These are phyloP conservation scores for Seriola aureovittata DNA, from an alignment of 2,113 vertebrate genomes.

Conservation along the genomic window DNA sequence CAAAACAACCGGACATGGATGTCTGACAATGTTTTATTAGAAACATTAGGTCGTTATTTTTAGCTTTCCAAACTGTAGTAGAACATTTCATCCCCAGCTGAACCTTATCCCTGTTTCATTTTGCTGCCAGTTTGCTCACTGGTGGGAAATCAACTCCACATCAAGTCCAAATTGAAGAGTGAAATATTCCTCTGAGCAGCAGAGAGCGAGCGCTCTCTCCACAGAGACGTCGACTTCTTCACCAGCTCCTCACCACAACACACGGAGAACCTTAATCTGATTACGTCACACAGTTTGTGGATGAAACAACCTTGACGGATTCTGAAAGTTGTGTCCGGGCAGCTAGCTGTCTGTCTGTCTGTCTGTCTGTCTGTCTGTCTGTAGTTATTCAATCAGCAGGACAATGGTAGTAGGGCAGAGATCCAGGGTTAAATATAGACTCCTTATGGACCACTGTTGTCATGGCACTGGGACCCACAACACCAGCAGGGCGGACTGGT, in stretches of 20 bases:
- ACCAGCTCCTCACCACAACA: not conserved
- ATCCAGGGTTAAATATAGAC: constrained; percentile 67
- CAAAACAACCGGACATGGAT: constrained; percentile 8
- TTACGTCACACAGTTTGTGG: constrained; percentile 1
- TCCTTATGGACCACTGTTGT: constrained; percentile 42
- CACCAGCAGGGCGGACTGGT: constrained; percentile 19
- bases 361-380: constrained; percentile 23
- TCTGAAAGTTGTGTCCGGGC: constrained; percentile 33
- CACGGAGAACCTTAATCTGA: constrained; percentile 3
- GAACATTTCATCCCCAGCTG: constrained; percentile 6
- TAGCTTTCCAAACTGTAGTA: constrained; percentile 12
- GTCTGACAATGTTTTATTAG: not conserved
- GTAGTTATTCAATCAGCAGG: constrained; percentile 60
- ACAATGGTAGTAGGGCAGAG: constrained; percentile 61
- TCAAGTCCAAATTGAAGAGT: not conserved
- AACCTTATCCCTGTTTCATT: constrained; percentile 35
- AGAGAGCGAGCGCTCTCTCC: not conserved
- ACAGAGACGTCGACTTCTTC: constrained; percentile 1
- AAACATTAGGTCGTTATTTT: constrained; percentile 36
- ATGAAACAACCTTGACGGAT: constrained; percentile 54
- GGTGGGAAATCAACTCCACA: constrained; percentile 12
- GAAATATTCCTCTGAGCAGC: not conserved
- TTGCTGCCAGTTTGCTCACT: constrained; percentile 12
- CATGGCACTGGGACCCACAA: constrained; percentile 50
- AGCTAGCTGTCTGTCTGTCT: constrained; percentile 45